Percentiles rank a stretch among this genome's conserved stretches.
Evolutionary conservation across 2,113 vertebrate species (phyloP).

Genomic region (Cynocephalus volans): DNA sequence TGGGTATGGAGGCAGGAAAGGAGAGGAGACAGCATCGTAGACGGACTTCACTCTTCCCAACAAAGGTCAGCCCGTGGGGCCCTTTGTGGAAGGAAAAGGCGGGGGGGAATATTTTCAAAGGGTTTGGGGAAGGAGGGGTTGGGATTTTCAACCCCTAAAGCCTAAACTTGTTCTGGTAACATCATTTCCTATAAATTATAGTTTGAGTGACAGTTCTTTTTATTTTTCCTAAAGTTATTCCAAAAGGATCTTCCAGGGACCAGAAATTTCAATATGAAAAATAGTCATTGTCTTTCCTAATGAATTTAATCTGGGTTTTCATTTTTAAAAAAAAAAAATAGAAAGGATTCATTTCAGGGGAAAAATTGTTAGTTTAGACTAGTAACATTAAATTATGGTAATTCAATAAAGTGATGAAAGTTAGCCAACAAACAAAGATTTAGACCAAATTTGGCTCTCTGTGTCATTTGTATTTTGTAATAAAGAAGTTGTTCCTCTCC

Average conservation of each 20-base stretch:
- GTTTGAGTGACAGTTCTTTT: background rate
- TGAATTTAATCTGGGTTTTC: slow-evolving; percentile 76
- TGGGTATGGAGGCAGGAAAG: background rate
- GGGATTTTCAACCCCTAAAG: slow-evolving; percentile 18
- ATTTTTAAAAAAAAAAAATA: slow-evolving; percentile 65
- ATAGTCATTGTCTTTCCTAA: slow-evolving; percentile 73
- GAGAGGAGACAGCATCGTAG: fast-evolving
- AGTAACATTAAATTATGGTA: slow-evolving; percentile 81
- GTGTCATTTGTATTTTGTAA: slow-evolving; percentile 36
- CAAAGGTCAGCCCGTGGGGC: background rate
- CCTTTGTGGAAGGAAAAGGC: background rate
- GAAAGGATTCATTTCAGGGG: slow-evolving; percentile 70
- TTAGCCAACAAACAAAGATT: slow-evolving; percentile 66
- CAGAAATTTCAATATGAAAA: slow-evolving; percentile 71
- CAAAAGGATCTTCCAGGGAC: slow-evolving; percentile 62
- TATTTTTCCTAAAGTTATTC: slow-evolving; percentile 68
- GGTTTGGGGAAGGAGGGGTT: background rate
- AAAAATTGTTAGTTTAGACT: slow-evolving; percentile 58
- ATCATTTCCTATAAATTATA: slow-evolving; percentile 41
- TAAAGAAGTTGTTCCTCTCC: background rate
- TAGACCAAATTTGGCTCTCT: slow-evolving; percentile 47
- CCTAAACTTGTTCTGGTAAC: background rate
- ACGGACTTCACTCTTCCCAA: background rate
- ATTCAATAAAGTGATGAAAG: slow-evolving; percentile 79
- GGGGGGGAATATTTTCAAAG: background rate